Evolutionary conservation across 2,113 vertebrate species (phyloP), one percentile per base, ranked within the genome.

Genomic region (Paratilapia polleni): DNA sequence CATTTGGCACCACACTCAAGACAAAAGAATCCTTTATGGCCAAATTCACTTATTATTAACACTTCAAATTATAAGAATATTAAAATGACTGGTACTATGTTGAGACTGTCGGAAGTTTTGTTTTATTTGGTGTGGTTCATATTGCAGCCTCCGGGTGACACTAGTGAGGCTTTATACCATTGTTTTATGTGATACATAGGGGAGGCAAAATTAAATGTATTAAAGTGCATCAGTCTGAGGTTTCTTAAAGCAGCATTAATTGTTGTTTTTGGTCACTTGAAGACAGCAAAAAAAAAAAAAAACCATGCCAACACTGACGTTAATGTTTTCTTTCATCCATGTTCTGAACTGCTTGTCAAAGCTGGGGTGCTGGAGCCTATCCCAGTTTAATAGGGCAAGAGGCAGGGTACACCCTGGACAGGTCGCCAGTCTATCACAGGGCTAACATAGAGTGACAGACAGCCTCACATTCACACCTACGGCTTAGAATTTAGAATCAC

Each of bases 361-460:
- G 24, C 38, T 43, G 43, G 63, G 22, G 24, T n/a, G 24, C 38
- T 68, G 24, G 9, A 11, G 26, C 1, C 9, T 43, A 43, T 43
- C 12, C 41, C 12, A 4, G 1, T 2, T 19, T 47, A 0, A 4
- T 11, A 47, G 26, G 0, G 24, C 1, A 0, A 68, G 22, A 68
- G 64, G 41, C 22, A 6, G 41, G 22, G 1, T 4, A 9, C 14
- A 47, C 38, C 14, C 63, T 26, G 63, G 10, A 22, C 22, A 68
- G 63, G 38, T 47, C 17, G 20, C 12, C 62, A 14, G 20, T 22
- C 20, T 47, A 26, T 47, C 0, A 47, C 38, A 26, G 22, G 63
- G 63, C 38, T 68, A 47, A 68, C 64, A 68, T 38, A 68, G 64
- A 68, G 15, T 68, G 41, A 66, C 62, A 24, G 62, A 9, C 64